Base-by-base conservation (phyloP, 2,888 invertebrate genomes). In the Diarsia brunnea region DNA sequence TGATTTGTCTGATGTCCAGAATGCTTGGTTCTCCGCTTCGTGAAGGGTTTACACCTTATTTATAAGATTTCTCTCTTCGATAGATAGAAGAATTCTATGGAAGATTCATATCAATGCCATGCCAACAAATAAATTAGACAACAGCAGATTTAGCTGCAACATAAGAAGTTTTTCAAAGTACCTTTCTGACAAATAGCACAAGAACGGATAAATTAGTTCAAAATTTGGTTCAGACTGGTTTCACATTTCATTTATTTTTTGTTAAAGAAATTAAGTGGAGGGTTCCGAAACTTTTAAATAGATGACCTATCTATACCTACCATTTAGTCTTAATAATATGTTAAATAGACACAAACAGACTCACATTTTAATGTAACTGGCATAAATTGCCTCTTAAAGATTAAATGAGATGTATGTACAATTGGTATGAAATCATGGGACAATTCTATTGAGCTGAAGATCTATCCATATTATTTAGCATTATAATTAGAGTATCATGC, bases 281-380 rank as follows among this genome's bases (percentile, higher is more conserved):
- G 31, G 31, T 19, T 31, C 11, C 1, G 2, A n/a, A 55, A 24
- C n/a, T 45, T 55, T 31, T n/a, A 31, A 27, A 60, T 19, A 27
- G 19, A n/a, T 19, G 0, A 47, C 45, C 12, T 16, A 45, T 53
- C 12, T 16, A 45, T 49, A n/a, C 27, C 4, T 65, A 43, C n/a
- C 51, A 0, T 49, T n/a, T 38, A 47, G 10, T 47, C 5, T 47
- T 43, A 49, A 21, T 49, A 27, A 75, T 68, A 78, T 45, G 16
- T 11, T 55, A 14, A 45, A 73, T 19, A 45, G 47, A 73, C 47
- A 73, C 38, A 21, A 31, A 47, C 10, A 49, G 1, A 43, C 47
- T n/a, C 11, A 49, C 7, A 43, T 69, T 78, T 58, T 69, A 78
- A 12, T 47, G 45, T 61, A 51, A 38, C 21, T 51, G 45, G 24